Evolutionary conservation across 2,797 vertebrate genomes (phyloP), one percentile per base, ranked within the genome.

Genomic region (Danio choprae): DNA sequence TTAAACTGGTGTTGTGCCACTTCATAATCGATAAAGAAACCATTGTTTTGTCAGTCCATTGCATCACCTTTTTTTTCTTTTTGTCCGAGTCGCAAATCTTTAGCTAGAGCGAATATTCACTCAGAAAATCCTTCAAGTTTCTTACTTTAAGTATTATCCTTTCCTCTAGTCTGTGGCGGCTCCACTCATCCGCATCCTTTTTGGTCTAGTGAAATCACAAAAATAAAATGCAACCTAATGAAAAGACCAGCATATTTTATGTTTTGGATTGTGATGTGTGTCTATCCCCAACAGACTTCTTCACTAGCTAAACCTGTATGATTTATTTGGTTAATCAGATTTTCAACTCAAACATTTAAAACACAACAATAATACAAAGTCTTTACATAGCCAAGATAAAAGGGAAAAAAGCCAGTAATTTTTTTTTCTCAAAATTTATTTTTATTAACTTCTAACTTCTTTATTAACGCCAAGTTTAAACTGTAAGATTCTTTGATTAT

Each of bases 1-100:
- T 84, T 79, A 58, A 40, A 60, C 64, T 76, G 65, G 77, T 5
- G 7, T 72, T 58, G 53, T 3, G 1, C 18, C 53, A 43, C 38
- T 10, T 12, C 10, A 1, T 4, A 73, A 51, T 40, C n/a, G 7
- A 40, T 13, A 36, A 60, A n/a, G 40, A 9, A 56, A 41, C 18
- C 3, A 12, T 13, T 7, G 16, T 64, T 62, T 72, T 56, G 12
- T 22, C 1, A 51, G 20, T 18, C 44, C 11, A 62, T 40, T 74
- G 29, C 44, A 18, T 74, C 18, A 46, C 5, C 15, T 73, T 43
- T 29, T 29, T n/a, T n/a, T n/a, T n/a, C n/a, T 71, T 72, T 43
- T 43, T 15, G 13, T 56, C 18, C n/a, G 22, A 15, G 36, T 43
- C 53, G 16, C 13, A 73, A 22, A 71, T 18, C 64, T 67, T 20